These are phyloP conservation scores for Cladorhizidae sp. DNA, from an alignment of 37 sponge, comb jelly and placozoan genomes.

Conservation along the genomic window DNA sequence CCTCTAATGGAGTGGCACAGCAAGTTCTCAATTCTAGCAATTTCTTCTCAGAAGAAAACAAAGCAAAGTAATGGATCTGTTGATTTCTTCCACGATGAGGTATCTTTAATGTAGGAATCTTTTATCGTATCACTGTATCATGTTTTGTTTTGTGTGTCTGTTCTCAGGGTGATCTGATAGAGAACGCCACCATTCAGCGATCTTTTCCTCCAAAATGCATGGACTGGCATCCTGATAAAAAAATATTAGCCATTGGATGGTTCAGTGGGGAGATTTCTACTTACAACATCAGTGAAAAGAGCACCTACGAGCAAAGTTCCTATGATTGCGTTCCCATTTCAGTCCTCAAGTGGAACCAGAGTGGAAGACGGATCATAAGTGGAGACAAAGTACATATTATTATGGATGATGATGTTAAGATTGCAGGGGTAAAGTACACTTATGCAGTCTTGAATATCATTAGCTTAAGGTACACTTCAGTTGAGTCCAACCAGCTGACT, in stretches of 20 bases:
- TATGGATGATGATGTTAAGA: no score
- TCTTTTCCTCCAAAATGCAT: conserved; percentile 56
- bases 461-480: no score
- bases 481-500: no score
- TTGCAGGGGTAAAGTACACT: conserved; percentile 1
- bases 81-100: conserved; percentile 79
- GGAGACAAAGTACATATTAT: conserved; percentile 86
- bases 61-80: conserved; percentile 74
- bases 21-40: conserved; percentile 70
- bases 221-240: conserved; percentile 75
- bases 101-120: not conserved
- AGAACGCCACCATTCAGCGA: conserved; percentile 61
- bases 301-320: conserved; percentile 57
- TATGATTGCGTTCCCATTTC: conserved; percentile 69
- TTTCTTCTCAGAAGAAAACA: conserved; percentile 69
- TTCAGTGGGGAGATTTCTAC: conserved; percentile 88
- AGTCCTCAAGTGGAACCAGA: conserved; percentile 74
- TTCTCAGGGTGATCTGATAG: conserved; percentile 72
- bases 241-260: conserved; percentile 81
- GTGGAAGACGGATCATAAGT: conserved; percentile 72
- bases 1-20: conserved; percentile 79
- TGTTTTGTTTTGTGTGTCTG: not conserved
- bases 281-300: conserved; percentile 74
- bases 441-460: not conserved
- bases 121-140: not conserved